Evolutionary conservation across 2,113 vertebrate species (phyloP).

Genomic region (Megaceryle torquata): DNA sequence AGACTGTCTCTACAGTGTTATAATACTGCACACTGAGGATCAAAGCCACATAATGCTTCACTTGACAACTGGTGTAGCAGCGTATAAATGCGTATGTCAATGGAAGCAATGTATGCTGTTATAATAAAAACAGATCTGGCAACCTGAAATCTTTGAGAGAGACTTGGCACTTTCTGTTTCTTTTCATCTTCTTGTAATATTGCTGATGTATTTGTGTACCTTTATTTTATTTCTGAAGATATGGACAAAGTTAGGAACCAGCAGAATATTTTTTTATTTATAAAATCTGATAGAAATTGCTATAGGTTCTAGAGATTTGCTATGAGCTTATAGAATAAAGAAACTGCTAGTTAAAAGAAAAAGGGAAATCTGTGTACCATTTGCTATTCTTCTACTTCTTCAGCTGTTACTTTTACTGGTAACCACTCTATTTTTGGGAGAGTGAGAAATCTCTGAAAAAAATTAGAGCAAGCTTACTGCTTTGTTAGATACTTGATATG

Average conservation of each 20-base stretch:
- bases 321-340: neutral
- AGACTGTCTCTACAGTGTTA: neutral
- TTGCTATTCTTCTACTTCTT: neutral
- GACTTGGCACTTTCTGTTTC: neutral
- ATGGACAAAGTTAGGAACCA: neutral
- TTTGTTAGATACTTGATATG: neutral
- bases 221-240: neutral
- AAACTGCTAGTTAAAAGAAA: neutral
- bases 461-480: neutral
- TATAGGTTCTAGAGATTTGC: neutral
- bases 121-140: neutral
- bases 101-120: neutral
- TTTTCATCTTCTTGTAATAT: neutral
- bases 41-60: neutral
- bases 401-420: neutral
- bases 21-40: neutral
- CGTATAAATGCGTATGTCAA: neutral
- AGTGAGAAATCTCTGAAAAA: neutral
- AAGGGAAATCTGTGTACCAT: neutral
- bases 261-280: neutral
- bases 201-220: neutral
- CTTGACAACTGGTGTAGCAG: neutral
- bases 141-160: neutral
- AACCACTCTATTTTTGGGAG: neutral
- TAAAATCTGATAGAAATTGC: neutral